Evolutionary conservation across 2,888 invertebrate genomes (phyloP), one percentile per base, ranked within the genome.

Genomic region (Leptinotarsa peninsularis): DNA sequence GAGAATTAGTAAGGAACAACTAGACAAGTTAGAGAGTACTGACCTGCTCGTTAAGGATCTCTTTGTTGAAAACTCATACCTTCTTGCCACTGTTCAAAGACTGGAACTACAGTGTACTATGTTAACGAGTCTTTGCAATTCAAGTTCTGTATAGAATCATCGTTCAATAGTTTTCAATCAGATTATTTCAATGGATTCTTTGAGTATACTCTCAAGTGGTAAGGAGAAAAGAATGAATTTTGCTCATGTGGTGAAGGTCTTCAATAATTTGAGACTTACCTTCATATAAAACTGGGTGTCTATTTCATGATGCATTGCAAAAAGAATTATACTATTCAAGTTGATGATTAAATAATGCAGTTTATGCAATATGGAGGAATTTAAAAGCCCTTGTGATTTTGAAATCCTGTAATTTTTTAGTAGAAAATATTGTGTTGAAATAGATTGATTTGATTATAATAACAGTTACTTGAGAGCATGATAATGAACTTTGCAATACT

Each of bases 31-130:
- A 75, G 91, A 93, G 56, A 91, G 92, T 84, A 93, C 94, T 18
- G 96, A 96, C 87, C 87, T 94, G 83, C 90, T 95, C 66, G 93
- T 95, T 27, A 94, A 95, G 89, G 95, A 96, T 85, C 90, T 96
- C 77, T 96, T 94, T 88, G 92, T 95, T 70, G 96, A 96, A 89
- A 96, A 96, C 89, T 93, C 95, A 72, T 93, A 94, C 87, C 90
- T 96, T 75, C 90, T 92, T 75, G 93, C 93, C 23, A 92, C 91
- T 72, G 89, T 92, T 23, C 91, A 91, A 85, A 88, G 90, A 75
- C 87, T 91, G 49, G 91, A 92, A 84, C 90, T 91, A 83, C 90
- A 90, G 81, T 90, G 89, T 83, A 89, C 90, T 78, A 87, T 90
- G 81, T 83, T 90, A 43, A 43, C 43, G 79, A 87, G 88, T 49